phyloP scores from a whole-genome alignment of 2,113 vertebrate genomes.

The Clinocottus analis region DNA sequence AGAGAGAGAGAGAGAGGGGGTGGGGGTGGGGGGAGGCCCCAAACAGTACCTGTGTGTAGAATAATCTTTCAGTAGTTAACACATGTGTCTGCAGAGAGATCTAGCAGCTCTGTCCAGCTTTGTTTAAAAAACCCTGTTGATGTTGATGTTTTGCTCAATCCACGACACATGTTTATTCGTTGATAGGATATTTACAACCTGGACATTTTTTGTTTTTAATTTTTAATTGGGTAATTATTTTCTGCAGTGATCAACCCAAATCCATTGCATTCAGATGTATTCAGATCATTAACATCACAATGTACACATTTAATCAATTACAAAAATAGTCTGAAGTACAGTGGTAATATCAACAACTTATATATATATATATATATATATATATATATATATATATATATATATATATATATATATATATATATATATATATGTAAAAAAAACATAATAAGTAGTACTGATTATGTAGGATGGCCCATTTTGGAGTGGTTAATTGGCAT shows the following conservation, averaged over 20 bases:
- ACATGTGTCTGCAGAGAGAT: conserved; percentile 82
- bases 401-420: too few species aligned
- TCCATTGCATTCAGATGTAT: neutral
- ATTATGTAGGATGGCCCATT: neutral
- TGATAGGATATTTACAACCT: conserved; percentile 5
- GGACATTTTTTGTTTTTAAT: neutral
- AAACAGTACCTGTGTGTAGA: conserved; percentile 74
- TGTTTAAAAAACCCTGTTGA: conserved; percentile 70
- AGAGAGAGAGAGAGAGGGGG: conserved; percentile 46
- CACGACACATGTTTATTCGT: conserved; percentile 28
- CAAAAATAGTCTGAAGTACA: neutral
- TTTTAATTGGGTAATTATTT: neutral
- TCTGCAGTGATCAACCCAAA: neutral
- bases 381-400: too few species aligned
- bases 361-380: too few species aligned
- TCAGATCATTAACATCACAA: neutral
- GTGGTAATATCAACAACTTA: neutral
- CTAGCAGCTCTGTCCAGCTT: conserved; percentile 75
- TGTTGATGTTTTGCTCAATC: conserved; percentile 62
- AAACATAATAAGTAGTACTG: neutral
- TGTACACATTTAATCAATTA: neutral
- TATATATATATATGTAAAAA: too few species aligned
- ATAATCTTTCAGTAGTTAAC: conserved; percentile 71
- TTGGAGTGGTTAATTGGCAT: neutral
- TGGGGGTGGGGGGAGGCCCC: conserved; percentile 66